A percentile compares a stretch with the other conserved stretches of the same genome.
These are phyloP conservation scores for Chaetophractus vellerosus DNA, from an alignment of 2,797 vertebrate species.

Conservation along the genomic window DNA sequence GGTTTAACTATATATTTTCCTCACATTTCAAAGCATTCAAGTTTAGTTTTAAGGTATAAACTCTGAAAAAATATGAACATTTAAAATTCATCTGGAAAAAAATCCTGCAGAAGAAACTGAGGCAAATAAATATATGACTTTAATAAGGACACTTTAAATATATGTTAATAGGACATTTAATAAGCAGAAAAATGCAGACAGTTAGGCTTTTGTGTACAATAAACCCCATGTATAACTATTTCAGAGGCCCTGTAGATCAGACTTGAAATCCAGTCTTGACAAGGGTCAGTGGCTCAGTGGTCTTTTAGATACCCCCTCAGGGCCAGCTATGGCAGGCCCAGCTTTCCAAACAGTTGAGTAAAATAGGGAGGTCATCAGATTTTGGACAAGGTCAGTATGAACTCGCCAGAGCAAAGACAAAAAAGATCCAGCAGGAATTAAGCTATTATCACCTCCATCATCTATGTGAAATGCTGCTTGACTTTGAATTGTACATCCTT, in stretches of 20 bases:
- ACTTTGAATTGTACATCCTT: conserved; percentile 86
- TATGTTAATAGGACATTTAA: conserved; percentile 80
- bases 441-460: conserved; percentile 95
- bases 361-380: conserved; percentile 94
- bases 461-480: conserved; percentile 90
- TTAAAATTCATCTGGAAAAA: conserved; percentile 86
- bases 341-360: conserved; percentile 91
- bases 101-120: conserved; percentile 80
- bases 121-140: conserved; percentile 82
- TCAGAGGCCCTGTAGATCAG: conserved; percentile 94
- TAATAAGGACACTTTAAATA: conserved; percentile 79
- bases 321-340: conserved; percentile 90
- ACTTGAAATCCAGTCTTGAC: conserved; percentile 94
- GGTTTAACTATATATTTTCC: conserved; percentile 29
- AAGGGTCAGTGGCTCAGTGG: conserved; percentile 96
- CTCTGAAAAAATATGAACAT: conserved; percentile 76
- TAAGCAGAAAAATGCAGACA: conserved; percentile 82
- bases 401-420: conserved; percentile 94
- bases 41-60: conserved; percentile 75
- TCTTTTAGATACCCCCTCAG: conserved; percentile 91
- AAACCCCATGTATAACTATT: conserved; percentile 88
- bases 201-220: conserved; percentile 90
- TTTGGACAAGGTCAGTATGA: conserved; percentile 93
- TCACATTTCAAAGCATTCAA: conserved; percentile 71
- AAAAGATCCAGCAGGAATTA: conserved; percentile 95